Evolutionary conservation across 53 echinoderm and acorn worm genomes (phyloP).

Genomic region (Paelopatides confundens): DNA sequence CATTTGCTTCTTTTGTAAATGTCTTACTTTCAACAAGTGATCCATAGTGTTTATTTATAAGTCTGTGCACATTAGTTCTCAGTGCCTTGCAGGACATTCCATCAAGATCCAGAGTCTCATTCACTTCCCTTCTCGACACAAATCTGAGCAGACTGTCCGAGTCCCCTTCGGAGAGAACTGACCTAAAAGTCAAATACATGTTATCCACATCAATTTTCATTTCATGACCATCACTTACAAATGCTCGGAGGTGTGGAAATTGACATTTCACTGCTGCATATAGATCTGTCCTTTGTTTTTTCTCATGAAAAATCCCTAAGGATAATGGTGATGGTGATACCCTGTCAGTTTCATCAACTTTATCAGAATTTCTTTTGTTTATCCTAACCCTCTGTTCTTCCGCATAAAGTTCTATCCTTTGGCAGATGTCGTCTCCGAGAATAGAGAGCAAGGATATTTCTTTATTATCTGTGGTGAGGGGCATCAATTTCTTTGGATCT

Average conservation of each 20-base stretch:
- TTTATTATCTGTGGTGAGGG: not conserved
- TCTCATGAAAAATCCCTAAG: conserved; percentile 24
- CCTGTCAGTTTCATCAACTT: not conserved
- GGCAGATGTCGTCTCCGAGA: not conserved
- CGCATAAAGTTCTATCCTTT: not conserved
- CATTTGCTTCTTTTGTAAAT: conserved; percentile 1
- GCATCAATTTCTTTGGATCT: not conserved
- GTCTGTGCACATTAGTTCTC: conserved; percentile 72
- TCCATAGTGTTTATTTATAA: conserved; percentile 80
- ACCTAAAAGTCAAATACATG: conserved; percentile 44
- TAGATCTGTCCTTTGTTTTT: not conserved
- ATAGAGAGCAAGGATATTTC: not conserved
- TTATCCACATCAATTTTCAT: conserved; percentile 57
- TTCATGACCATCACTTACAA: conserved; percentile 41
- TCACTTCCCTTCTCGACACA: conserved; percentile 54
- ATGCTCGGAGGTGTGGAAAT: conserved; percentile 63
- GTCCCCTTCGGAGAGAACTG: conserved; percentile 26
- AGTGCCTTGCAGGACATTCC: conserved; percentile 46
- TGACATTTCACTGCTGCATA: conserved; percentile 34
- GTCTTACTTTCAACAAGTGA: conserved; percentile 82
- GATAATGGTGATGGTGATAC: not conserved
- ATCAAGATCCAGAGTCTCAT: conserved; percentile 45
- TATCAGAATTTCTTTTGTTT: not conserved
- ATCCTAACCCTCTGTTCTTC: not conserved
- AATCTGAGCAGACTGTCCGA: conserved; percentile 53